Evolutionary conservation across 1,140 invertebrate genomes (phyloP), one percentile per base, ranked within the genome.

Genomic region (Brachystomella parvula): DNA sequence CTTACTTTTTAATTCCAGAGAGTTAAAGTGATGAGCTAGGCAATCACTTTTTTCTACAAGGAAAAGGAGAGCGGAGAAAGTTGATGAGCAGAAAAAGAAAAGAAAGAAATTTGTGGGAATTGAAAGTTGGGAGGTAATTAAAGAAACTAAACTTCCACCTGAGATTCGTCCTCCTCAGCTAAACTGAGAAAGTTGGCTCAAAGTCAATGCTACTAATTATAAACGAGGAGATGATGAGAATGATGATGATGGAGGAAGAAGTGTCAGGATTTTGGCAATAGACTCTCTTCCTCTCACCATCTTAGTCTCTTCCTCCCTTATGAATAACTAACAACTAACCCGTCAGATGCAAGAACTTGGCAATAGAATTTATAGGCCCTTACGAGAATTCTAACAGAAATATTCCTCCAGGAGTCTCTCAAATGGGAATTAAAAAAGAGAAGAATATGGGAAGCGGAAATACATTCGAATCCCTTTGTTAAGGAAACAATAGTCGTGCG

Each of bases 61-160:
- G n/a, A 44, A 44, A 44, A 44, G n/a, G n/a, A 44, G 39, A 12
- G n/a, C n/a, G 9, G 24, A 53, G 6, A 53, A 53, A 53, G 9
- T 39, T 39, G 6, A 39, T 39, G 6, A 9, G 19, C 6, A 39
- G 35, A 19, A 39, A 39, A 53, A 53, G 49, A 26, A 15, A 19
- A 26, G 24, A 15, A 17, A 6, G 49, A 24, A 24, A 15, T 26
- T 53, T 53, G 21, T 6, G 21, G 49, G 49, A 9, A 15, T 6
- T 53, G 49, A 53, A 53, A 53, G 49, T 53, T 53, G 49, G 12
- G 24, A 53, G 24, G 49, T 53, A 53, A 53, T 53, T 53, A 53
- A 24, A 9, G 9, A 9, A 53, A 44, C 39, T 44, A 44, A 44
- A 44, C 39, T 53, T 24, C 49, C 49, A 53, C 49, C 49, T 53